Conservation (phyloP, 2,888 invertebrate species). For the Hecatera dysodea region DNA sequence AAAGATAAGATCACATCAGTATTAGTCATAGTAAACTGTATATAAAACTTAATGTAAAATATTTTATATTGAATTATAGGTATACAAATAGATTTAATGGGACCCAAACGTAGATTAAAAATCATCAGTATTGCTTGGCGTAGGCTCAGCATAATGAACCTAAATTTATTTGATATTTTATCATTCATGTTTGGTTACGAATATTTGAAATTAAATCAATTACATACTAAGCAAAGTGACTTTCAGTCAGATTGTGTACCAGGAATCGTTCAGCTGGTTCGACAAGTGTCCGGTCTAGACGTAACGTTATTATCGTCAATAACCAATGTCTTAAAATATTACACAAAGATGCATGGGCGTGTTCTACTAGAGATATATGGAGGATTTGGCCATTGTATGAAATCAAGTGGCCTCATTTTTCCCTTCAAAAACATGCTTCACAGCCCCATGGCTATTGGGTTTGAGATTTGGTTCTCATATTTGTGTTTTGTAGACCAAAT, state of each 20-base stretch:
- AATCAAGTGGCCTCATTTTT: constrained; percentile 28
- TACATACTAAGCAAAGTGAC: background rate
- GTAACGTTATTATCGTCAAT: constrained; percentile 1
- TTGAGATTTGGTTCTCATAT: background rate
- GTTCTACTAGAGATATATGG: constrained; percentile 16
- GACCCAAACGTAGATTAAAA: background rate
- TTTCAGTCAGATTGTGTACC: constrained; percentile 18
- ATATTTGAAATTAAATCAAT: background rate
- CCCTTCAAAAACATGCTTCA: constrained; percentile 4
- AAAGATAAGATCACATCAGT: background rate
- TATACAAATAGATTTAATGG: background rate
- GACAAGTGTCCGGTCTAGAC: constrained; percentile 35
- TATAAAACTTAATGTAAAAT: background rate
- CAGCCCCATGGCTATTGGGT: constrained; percentile 3
- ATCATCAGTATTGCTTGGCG: background rate
- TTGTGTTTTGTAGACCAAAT: background rate
- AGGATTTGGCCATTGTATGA: constrained; percentile 29
- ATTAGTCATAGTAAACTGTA: background rate
- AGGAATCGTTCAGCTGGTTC: constrained; percentile 43
- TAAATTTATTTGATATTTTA: background rate
- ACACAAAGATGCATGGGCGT: constrained; percentile 24
- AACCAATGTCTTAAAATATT: constrained; percentile 33
- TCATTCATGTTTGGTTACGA: too few relatives aligned
- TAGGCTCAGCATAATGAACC: background rate
- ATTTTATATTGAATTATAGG: background rate